Evolutionary conservation across 2,888 invertebrate species (phyloP).

Genomic region (Diplolepis rosae): DNA sequence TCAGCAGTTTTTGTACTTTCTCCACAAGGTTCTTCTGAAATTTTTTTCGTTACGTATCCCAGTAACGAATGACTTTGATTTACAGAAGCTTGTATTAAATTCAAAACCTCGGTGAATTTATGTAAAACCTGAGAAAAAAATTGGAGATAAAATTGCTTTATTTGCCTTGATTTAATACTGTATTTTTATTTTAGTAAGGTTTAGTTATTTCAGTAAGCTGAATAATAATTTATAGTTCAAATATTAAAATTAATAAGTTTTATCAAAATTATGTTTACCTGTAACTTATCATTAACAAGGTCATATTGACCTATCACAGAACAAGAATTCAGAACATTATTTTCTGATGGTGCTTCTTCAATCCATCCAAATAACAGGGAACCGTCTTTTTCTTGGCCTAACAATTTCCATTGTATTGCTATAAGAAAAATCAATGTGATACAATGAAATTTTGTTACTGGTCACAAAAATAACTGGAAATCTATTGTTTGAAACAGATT

Average conservation of each 20-base stretch:
- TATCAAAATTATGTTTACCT: constrained; percentile 55
- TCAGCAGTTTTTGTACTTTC: constrained; percentile 32
- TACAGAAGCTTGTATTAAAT: constrained; percentile 87
- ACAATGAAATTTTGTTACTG: constrained; percentile 20
- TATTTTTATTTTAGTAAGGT: no score
- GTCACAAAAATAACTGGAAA: no score
- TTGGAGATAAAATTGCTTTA: background rate
- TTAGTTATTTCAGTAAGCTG: no score
- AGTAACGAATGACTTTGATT: constrained; percentile 81
- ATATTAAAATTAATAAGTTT: no score
- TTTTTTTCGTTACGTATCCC: constrained; percentile 81
- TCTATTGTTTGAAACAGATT: no score
- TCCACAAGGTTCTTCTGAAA: constrained; percentile 16
- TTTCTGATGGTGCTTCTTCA: constrained; percentile 56
- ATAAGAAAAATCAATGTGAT: constrained; percentile 35
- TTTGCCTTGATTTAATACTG: no score
- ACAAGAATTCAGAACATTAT: constrained; percentile 47
- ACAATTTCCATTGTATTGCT: constrained; percentile 85
- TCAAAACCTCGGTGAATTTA: constrained; percentile 78
- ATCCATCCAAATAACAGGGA: constrained; percentile 83
- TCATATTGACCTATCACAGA: constrained; percentile 70
- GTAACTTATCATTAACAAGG: constrained; percentile 61
- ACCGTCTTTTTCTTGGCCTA: constrained; percentile 88
- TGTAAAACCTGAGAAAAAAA: constrained; percentile 75
- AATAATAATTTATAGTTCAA: no score